Conservation (phyloP, 2,888 invertebrate genomes). For the Polia nebulosa region DNA sequence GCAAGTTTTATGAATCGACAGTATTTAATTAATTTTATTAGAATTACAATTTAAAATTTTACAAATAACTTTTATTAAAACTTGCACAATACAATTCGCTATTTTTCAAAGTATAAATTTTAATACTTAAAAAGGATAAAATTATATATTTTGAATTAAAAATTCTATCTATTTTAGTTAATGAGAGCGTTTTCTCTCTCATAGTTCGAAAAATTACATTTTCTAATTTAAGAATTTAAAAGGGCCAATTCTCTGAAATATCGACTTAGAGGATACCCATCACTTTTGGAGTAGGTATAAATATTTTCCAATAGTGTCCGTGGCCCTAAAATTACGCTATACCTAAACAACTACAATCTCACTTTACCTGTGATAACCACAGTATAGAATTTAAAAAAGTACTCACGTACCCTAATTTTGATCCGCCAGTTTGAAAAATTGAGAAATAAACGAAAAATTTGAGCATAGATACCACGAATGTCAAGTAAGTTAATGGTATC, state of each 20-base stretch:
- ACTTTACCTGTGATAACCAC: constrained; percentile 79
- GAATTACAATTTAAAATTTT: constrained; percentile 32
- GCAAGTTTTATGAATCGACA: constrained; percentile 51
- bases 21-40: constrained; percentile 30
- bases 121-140: constrained; percentile 51
- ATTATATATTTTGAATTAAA: constrained; percentile 54
- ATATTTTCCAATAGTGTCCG: constrained; percentile 37
- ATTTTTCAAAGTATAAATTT: constrained; percentile 53
- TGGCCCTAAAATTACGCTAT: constrained; percentile 61
- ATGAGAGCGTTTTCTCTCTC: constrained; percentile 76
- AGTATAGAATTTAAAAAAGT: constrained; percentile 68
- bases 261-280: constrained; percentile 34
- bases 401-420: constrained; percentile 73
- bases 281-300: constrained; percentile 41
- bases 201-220: constrained; percentile 61
- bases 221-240: constrained; percentile 57
- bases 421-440: constrained; percentile 70
- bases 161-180: constrained; percentile 71
- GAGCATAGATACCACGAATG: constrained; percentile 71
- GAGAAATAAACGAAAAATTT: constrained; percentile 69
- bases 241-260: constrained; percentile 54
- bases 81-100: constrained; percentile 57
- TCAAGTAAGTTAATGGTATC: constrained; percentile 46
- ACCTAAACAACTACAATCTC: constrained; percentile 79
- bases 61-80: constrained; percentile 42